Base-by-base conservation (phyloP, 2,888 invertebrate genomes). In the Vanessa cardui region DNA sequence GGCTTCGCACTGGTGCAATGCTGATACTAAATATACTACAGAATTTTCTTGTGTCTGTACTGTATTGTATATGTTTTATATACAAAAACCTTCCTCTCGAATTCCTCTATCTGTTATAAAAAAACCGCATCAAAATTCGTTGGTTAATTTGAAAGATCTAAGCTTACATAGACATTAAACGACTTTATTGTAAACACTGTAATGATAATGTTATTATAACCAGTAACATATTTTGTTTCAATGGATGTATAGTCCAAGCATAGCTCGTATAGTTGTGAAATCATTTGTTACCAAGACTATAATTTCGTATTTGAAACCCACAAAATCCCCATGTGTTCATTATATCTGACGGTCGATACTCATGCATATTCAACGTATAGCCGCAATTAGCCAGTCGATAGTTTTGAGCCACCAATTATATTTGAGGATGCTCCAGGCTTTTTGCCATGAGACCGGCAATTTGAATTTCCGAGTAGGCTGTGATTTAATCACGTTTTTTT, bases 341-440 rank as follows among this genome's bases (percentile, higher is more conserved):
- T 72, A 75, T 65, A 64, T 61, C 65, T 68, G 63, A 69, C 70
- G 76, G 77, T 87, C 86, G 83, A 84, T 81, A 71, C 82, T 86
- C 88, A 89, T 89, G 73, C 85, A 89, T 89, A 89, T 89, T 89
- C 88, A 85, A 69, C 66, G 71, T 80, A 81, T 80, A 82, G 81
- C 83, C 83, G 83, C 87, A 88, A 89, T 89, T 89, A 89, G 87
- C 80, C 77, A 79, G 73, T 78, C 79, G 77, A 79, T 80, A 81
- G 81, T 82, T 80, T 78, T 79, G 79, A 81, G 80, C 83, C 80
- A 82, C 83, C 88, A 87, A 89, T 89, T 87, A 89, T 87, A 87
- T 85, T 83, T 83, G 80, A 79, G 81, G 82, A 81, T 82, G 81
- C 75, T 76, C 75, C 77, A 73, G 77, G 83, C 79, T 87, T 87